Evolutionary conservation across 2,797 vertebrate genomes (phyloP).

Genomic region (Silurus aristotelis): DNA sequence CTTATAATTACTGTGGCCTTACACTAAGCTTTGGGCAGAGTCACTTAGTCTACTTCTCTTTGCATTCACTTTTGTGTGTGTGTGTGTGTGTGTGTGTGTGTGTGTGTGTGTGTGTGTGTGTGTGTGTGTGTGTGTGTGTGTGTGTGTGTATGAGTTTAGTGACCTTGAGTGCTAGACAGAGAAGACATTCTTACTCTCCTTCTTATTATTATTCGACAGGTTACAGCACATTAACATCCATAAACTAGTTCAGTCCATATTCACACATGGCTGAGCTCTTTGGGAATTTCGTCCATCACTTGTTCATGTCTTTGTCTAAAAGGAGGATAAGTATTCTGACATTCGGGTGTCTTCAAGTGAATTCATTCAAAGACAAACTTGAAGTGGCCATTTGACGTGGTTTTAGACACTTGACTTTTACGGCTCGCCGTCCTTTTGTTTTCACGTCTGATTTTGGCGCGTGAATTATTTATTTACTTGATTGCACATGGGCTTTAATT

Average conservation of each 20-base stretch:
- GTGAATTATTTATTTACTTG: too few species aligned
- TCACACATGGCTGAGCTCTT: not conserved
- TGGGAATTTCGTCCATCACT: not conserved
- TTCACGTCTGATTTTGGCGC: not conserved
- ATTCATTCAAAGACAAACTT: not conserved
- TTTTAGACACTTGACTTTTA: not conserved
- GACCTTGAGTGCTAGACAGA: not conserved
- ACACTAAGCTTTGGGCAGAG: not conserved
- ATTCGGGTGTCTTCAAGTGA: not conserved
- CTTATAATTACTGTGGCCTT: constrained; percentile 16
- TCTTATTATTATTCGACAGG: not conserved
- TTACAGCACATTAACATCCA: not conserved
- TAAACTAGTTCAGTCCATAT: not conserved
- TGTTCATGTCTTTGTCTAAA: not conserved
- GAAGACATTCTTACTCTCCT: not conserved
- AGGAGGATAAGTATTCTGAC: not conserved
- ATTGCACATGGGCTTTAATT: too few species aligned
- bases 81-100: not conserved
- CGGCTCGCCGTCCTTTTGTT: not conserved
- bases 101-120: not conserved
- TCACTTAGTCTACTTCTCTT: not conserved
- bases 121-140: not conserved
- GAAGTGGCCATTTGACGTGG: not conserved
- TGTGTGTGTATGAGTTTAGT: not conserved
- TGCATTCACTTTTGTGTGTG: not conserved